Base-by-base conservation (phyloP, 2,113 vertebrate genomes). In the Pelecanus crispus region DNA sequence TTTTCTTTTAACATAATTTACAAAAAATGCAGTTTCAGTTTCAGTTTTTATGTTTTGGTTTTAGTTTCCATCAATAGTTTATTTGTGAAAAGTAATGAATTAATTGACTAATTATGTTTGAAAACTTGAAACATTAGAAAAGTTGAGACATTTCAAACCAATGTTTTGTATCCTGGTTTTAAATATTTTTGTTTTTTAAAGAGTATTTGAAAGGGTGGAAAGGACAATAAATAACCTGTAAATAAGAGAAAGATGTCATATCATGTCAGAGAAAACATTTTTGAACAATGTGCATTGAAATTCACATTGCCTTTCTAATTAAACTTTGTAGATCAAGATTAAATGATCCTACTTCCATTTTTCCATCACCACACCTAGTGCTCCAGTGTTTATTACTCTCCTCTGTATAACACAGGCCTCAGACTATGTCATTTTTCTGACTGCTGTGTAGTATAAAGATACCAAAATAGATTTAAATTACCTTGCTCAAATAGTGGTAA, bases 131-230 rank as follows among this genome's bases (percentile, higher is more conserved):
- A 31, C 2, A 28, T 18, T 40, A 40, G 26, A 71, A 49, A 74
- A 88, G 6, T 26, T 66, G 28, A 34, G 44, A 73, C 5, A 50
- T 72, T 77, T 81, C 12, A 74, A 32, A 65, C 26, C 5, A 1
- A 38, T 0, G 0, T 26, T 59, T 70, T 47, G 0, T 7, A 7
- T 9, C 9, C 8, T 32, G 9, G 2, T 53, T 87, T 86, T 11
- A 72, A 55, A 50, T 22, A 11, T 3, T 13, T 70, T 40, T 36
- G 1, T 0, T 47, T 86, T 77, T 84, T 28, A 88, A 29, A 59
- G 1, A 38, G 1, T 40, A 32, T 82, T 78, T 70, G 15, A 65
- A 93, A 81, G 17, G 8, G 6, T 81, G 36, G 13, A 55, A 78
- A 79, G 22, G 26, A 36, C 11, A 83, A 55, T 14, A 65, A 56